These are phyloP conservation scores for Lerema accius DNA, from an alignment of 1,140 invertebrate genomes.

Conservation along the genomic window DNA sequence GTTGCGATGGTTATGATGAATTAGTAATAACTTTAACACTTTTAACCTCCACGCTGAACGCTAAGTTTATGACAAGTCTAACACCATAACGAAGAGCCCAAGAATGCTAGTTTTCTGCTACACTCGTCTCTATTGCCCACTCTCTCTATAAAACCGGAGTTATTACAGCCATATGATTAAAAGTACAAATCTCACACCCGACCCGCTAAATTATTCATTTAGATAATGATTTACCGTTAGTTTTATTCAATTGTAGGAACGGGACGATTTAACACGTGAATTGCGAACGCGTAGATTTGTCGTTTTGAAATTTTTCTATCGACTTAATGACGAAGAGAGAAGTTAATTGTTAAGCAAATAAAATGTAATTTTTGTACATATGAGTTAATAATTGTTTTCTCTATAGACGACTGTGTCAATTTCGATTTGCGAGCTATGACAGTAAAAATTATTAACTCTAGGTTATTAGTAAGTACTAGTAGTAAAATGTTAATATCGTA, in stretches of 20 bases:
- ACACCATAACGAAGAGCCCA: neutral
- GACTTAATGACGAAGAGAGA: neutral
- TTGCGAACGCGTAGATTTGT: slow-evolving; percentile 34
- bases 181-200: slow-evolving; percentile 50
- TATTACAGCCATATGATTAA: slow-evolving; percentile 60
- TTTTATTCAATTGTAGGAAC: slow-evolving; percentile 55
- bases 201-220: slow-evolving; percentile 64
- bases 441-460: too few relatives aligned
- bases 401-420: too few relatives aligned
- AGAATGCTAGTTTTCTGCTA: slow-evolving; percentile 17
- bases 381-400: too few relatives aligned
- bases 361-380: too few relatives aligned
- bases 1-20: too few relatives aligned
- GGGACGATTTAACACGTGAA: slow-evolving; percentile 22
- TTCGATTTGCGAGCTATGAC: too few relatives aligned
- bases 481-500: too few relatives aligned
- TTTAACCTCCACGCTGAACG: too few relatives aligned
- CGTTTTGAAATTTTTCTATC: slow-evolving; percentile 12
- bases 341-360: neutral
- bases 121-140: slow-evolving; percentile 23
- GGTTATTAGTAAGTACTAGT: too few relatives aligned
- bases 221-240: slow-evolving; percentile 62
- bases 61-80: neutral
- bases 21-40: too few relatives aligned
- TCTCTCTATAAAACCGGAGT: slow-evolving; percentile 42